Conservation (phyloP, 2,888 invertebrate genomes). For the Sesia bembeciformis region DNA sequence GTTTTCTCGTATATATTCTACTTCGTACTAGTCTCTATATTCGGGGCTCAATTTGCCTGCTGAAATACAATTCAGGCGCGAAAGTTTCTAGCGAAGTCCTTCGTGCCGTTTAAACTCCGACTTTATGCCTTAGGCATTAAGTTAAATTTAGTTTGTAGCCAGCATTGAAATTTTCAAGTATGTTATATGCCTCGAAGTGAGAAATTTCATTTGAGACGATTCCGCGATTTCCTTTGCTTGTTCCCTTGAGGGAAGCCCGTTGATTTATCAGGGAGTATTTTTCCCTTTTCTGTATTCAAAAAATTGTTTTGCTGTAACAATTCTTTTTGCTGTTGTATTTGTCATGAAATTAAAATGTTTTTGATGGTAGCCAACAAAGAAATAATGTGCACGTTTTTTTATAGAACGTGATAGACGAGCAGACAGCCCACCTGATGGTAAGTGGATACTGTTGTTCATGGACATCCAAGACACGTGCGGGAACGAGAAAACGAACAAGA, state of each 20-base stretch:
- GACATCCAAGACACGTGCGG: too few relatives aligned
- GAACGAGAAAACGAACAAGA: too few relatives aligned
- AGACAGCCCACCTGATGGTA: too few relatives aligned
- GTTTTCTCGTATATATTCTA: background rate
- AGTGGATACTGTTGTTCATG: too few relatives aligned
- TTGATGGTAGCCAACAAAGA: too few relatives aligned
- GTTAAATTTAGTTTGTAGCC: background rate
- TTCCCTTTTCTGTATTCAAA: conserved; percentile 27
- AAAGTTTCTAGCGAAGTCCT: conserved; percentile 30
- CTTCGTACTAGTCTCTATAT: conserved; percentile 25
- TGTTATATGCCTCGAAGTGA: conserved; percentile 49
- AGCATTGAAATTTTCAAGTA: conserved; percentile 27
- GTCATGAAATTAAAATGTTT: too few relatives aligned
- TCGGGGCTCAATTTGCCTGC: conserved; percentile 53
- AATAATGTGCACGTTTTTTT: too few relatives aligned
- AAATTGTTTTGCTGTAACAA: conserved; percentile 11
- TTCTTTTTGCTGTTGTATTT: background rate
- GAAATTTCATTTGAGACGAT: conserved; percentile 71
- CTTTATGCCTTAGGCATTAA: background rate
- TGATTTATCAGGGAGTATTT: conserved; percentile 50
- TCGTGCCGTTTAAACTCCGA: background rate
- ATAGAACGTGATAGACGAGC: too few relatives aligned
- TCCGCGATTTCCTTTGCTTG: conserved; percentile 51
- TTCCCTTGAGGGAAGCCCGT: conserved; percentile 43
- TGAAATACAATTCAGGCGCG: conserved; percentile 53